These are phyloP conservation scores for Mactra quadrangularis DNA, from an alignment of 1,140 invertebrate species.

Conservation along the genomic window DNA sequence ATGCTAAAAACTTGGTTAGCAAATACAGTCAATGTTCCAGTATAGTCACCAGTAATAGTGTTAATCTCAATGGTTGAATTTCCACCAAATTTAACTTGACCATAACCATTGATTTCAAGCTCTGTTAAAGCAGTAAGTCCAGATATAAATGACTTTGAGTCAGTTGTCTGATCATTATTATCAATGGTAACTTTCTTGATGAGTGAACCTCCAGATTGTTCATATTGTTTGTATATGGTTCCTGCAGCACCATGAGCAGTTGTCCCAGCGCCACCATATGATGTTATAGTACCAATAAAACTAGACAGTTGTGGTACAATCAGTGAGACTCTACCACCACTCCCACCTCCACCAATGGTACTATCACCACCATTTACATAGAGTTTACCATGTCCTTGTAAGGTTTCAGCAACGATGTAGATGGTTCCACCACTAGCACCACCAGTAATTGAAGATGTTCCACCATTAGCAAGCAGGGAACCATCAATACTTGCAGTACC, in stretches of 20 bases:
- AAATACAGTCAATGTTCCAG: conserved; percentile 66
- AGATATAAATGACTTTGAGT: conserved; percentile 57
- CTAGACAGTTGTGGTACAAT: conserved; percentile 57
- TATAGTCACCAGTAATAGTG: conserved; percentile 70
- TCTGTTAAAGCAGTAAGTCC: conserved; percentile 48
- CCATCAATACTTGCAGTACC: conserved; percentile 67
- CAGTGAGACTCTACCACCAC: conserved; percentile 72
- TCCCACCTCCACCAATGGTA: conserved; percentile 64
- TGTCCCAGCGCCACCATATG: conserved; percentile 66
- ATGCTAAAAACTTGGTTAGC: conserved; percentile 64
- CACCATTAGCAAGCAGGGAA: conserved; percentile 64
- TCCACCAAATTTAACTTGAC: conserved; percentile 60
- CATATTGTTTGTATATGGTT: conserved; percentile 68
- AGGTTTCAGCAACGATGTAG: conserved; percentile 58
- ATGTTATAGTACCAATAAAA: conserved; percentile 64
- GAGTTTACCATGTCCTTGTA: conserved; percentile 72
- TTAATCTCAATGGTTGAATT: conserved; percentile 52
- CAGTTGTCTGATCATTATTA: conserved; percentile 59
- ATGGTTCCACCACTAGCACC: conserved; percentile 75
- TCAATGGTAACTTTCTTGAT: conserved; percentile 62
- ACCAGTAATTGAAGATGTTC: conserved; percentile 30
- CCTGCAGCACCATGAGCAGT: conserved; percentile 69
- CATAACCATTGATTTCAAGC: conserved; percentile 63
- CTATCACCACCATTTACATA: conserved; percentile 66
- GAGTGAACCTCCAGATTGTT: conserved; percentile 65